These are phyloP conservation scores for Pseudocheirus occidentalis DNA, from an alignment of 2,797 vertebrate genomes.

Conservation along the genomic window DNA sequence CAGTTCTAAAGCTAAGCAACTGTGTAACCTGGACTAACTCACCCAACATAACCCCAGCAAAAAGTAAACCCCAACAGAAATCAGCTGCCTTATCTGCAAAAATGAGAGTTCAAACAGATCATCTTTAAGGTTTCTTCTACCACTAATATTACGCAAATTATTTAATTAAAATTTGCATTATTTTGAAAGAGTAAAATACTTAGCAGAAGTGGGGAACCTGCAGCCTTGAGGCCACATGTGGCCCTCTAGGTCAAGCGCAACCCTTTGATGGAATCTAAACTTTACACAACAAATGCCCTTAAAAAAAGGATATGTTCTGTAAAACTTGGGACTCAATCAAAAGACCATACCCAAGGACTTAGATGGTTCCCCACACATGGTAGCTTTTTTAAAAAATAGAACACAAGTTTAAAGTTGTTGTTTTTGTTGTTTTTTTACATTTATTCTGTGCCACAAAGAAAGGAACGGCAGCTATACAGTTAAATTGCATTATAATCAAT, in stretches of 20 bases:
- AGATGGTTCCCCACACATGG: too few species aligned
- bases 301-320: too few species aligned
- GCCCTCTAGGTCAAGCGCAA: too few species aligned
- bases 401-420: not conserved
- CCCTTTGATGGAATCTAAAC: too few species aligned
- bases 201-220: too few species aligned
- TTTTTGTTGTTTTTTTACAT: too few species aligned
- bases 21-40: not conserved
- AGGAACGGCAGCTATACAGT: conserved; percentile 33
- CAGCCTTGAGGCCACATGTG: too few species aligned
- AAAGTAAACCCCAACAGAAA: not conserved
- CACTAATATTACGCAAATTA: not conserved
- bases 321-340: too few species aligned
- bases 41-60: not conserved
- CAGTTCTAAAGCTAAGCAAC: not conserved
- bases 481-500: conserved; percentile 44
- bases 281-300: too few species aligned
- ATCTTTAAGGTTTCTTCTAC: conserved; percentile 18
- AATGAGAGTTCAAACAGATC: conserved; percentile 35
- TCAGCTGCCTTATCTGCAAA: conserved; percentile 14
- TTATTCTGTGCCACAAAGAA: conserved; percentile 54
- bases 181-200: not conserved
- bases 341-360: too few species aligned
- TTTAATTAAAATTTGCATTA: not conserved
- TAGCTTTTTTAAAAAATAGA: not conserved